Conservation (phyloP, 1,140 invertebrate species). For the Trichoplusia ni region DNA sequence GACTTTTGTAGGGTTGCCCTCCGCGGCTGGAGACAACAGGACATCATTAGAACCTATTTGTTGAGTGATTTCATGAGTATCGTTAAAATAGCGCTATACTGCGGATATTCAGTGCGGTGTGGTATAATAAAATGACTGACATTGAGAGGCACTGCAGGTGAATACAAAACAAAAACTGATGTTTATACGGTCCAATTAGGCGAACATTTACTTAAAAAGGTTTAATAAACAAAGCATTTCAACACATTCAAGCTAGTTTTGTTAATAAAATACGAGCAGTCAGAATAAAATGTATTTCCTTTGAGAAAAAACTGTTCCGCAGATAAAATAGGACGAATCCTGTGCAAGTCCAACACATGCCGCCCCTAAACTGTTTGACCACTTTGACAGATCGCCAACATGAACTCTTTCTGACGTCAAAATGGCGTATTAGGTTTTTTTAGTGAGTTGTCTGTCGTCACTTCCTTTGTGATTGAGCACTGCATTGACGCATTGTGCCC, state of each 20-base stretch:
- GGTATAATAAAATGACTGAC: constrained; percentile 22
- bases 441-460: constrained; percentile 75
- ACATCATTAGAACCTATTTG: constrained; percentile 20
- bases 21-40: neutral
- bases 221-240: too few species aligned
- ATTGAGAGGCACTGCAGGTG: constrained; percentile 20
- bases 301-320: neutral
- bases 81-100: neutral
- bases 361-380: constrained; percentile 64
- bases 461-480: constrained; percentile 76
- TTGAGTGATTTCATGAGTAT: neutral
- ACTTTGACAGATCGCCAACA: constrained; percentile 78
- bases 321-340: neutral
- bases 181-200: neutral
- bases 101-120: neutral
- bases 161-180: constrained; percentile 8
- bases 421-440: constrained; percentile 77
- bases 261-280: too few species aligned
- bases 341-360: neutral
- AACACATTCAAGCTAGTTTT: too few species aligned
- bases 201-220: neutral
- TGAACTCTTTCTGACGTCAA: constrained; percentile 74
- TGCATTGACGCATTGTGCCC: constrained; percentile 67
- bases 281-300: neutral
- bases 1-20: constrained; percentile 19